These are phyloP conservation scores for Tapera naevia DNA, from an alignment of 2,797 vertebrate species.

Conservation along the genomic window DNA sequence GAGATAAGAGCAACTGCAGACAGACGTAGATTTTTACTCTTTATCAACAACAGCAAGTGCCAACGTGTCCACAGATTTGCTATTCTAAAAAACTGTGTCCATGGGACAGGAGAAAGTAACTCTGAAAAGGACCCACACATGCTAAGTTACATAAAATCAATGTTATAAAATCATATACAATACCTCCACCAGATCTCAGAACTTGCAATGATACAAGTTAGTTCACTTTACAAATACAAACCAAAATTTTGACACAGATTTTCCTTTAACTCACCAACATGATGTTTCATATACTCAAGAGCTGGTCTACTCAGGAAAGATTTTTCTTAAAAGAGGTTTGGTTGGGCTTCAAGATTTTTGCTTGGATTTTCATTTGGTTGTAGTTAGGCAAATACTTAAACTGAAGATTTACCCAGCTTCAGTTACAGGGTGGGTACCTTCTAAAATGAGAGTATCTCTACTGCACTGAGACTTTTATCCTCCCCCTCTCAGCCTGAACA, in stretches of 20 bases:
- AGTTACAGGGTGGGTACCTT: background rate
- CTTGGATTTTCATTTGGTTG: background rate
- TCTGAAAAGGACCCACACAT: background rate
- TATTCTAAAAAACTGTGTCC: background rate
- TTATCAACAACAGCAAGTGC: background rate
- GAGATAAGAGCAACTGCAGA: background rate
- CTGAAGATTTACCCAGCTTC: background rate
- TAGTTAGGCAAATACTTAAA: background rate
- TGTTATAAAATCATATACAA: background rate
- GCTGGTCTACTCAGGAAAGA: conserved; percentile 61
- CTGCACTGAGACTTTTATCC: background rate
- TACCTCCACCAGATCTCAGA: background rate
- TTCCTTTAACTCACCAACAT: background rate
- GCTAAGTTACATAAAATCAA: background rate
- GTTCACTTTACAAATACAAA: background rate
- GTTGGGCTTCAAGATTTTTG: background rate
- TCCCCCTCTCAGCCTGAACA: background rate
- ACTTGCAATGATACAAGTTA: background rate
- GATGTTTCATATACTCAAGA: background rate
- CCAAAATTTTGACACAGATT: background rate
- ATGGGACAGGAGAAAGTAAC: background rate
- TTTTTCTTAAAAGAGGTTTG: background rate
- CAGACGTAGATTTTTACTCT: background rate
- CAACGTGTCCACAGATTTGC: background rate
- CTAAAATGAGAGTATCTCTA: background rate